Percentiles rank a stretch among this genome's conserved stretches.
phyloP scores from a whole-genome alignment of 2,888 invertebrate genomes.

The Sycophila texana region DNA sequence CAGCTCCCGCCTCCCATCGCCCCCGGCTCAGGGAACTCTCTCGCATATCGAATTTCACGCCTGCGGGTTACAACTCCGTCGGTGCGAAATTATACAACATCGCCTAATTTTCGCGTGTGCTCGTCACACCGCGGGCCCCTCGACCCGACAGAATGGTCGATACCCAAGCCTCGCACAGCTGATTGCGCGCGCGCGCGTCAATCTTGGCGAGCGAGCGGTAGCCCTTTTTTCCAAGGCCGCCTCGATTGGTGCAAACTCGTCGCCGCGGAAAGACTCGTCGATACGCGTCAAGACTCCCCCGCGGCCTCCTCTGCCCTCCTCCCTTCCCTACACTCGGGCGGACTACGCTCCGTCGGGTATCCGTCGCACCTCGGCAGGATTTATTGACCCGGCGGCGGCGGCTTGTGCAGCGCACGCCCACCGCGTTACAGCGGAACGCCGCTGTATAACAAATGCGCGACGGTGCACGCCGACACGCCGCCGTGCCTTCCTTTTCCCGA shows the following conservation, averaged over 20 bases:
- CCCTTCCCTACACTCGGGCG: background rate
- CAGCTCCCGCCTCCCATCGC: no score
- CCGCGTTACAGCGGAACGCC: constrained; percentile 6
- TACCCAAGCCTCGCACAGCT: no score
- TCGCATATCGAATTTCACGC: background rate
- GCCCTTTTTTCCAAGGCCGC: no score
- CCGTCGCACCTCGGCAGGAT: constrained; percentile 42
- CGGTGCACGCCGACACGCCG: constrained; percentile 10
- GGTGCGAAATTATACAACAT: constrained; percentile 15
- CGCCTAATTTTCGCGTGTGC: constrained; percentile 16
- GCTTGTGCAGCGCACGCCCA: constrained; percentile 11
- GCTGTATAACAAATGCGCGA: constrained; percentile 27
- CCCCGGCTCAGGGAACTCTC: no score
- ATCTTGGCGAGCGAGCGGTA: no score
- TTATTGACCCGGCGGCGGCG: constrained; percentile 41
- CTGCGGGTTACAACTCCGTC: background rate
- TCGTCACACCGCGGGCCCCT: background rate
- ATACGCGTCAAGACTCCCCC: constrained; percentile 3
- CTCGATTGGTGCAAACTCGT: no score
- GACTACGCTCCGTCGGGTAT: constrained; percentile 12
- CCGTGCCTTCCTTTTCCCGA: constrained; percentile 16
- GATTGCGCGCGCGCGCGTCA: no score
- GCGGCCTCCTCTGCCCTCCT: background rate
- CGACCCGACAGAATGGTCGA: no score
- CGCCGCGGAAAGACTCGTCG: background rate